Percentiles rank a stretch among this genome's conserved stretches.
phyloP scores from a whole-genome alignment of 2,113 vertebrate species.

The Peromyscus californicus region DNA sequence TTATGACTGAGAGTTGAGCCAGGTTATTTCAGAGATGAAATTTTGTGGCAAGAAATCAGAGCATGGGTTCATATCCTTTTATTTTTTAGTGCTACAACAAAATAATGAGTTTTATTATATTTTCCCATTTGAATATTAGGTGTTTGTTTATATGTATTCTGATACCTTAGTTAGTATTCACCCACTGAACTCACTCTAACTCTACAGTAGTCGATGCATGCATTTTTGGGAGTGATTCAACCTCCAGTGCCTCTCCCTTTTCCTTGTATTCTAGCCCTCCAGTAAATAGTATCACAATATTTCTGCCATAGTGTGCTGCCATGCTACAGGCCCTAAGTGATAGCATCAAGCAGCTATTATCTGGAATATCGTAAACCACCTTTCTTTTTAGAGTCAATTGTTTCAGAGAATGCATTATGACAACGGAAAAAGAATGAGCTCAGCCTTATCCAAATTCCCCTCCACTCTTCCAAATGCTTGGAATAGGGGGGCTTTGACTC shows the following conservation, averaged over 20 bases:
- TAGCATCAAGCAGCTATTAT: too few species aligned
- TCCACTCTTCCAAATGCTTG: not conserved
- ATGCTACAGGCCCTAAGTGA: not conserved
- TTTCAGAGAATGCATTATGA: not conserved
- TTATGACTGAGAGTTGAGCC: too few species aligned
- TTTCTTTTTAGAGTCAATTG: not conserved
- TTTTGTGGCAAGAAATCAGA: not conserved
- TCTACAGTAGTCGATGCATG: not conserved
- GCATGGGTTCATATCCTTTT: not conserved
- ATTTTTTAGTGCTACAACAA: not conserved
- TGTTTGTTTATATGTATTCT: not conserved
- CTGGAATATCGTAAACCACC: not conserved
- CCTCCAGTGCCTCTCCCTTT: not conserved
- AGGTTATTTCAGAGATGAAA: not conserved
- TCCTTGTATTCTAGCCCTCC: not conserved
- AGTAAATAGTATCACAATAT: not conserved
- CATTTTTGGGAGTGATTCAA: fast-evolving
- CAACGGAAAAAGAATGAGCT: not conserved
- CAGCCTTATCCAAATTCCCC: not conserved
- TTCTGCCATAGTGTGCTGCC: not conserved
- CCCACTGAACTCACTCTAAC: not conserved
- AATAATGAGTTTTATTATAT: not conserved
- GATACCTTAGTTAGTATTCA: not conserved
- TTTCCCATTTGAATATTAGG: not conserved
- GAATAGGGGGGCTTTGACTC: not conserved